Base-by-base conservation (phyloP, 1,140 invertebrate species). In the Neuroterus valhalla region DNA sequence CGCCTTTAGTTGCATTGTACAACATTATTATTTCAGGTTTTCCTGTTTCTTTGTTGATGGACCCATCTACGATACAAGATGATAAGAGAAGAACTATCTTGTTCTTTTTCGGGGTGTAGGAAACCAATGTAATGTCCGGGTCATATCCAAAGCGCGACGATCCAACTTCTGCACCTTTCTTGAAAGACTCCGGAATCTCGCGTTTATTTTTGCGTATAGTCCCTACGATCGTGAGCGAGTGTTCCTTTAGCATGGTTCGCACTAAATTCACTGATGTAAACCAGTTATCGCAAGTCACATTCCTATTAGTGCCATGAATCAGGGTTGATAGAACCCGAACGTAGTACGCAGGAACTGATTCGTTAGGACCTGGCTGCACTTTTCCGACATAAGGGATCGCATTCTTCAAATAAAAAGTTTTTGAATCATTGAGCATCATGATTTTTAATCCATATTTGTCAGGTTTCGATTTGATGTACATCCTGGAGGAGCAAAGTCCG, bases 391-490 rank as follows among this genome's bases (percentile, higher is more conserved):
- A 88, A 31, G 86, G 78, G 70, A 84, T 81, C 10, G 77, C 81
- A 81, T 86, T 83, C 10, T 81, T 73, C 52, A 87, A 62, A 68
- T 88, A 88, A 44, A 79, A 75, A 12, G 75, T 84, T 48, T 66
- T 68, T 44, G 83, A 80, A 76, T 88, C 84, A 15, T 77, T 82
- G 19, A 87, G 72, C 68, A 73, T 78, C 38, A 82, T n/a, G 43
- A 89, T 81, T 84, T 91, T 91, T 26, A 91, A 78, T 2, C 90
- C 91, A 76, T 90, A 91, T 74, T 87, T 88, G 17, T 74, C 78
- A 1, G 88, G 86, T 83, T 90, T 91, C 8, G 81, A 81, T 66
- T 89, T 87, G 52, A 91, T 90, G 73, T 90, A 91, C 74, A 88
- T 85, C 26, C 81, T 73, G 68, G 90, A 89, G 45, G 73, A 70